Evolutionary conservation across 1,140 invertebrate genomes (phyloP), one percentile per base, ranked within the genome.

Genomic region (Semibalanus balanoides): DNA sequence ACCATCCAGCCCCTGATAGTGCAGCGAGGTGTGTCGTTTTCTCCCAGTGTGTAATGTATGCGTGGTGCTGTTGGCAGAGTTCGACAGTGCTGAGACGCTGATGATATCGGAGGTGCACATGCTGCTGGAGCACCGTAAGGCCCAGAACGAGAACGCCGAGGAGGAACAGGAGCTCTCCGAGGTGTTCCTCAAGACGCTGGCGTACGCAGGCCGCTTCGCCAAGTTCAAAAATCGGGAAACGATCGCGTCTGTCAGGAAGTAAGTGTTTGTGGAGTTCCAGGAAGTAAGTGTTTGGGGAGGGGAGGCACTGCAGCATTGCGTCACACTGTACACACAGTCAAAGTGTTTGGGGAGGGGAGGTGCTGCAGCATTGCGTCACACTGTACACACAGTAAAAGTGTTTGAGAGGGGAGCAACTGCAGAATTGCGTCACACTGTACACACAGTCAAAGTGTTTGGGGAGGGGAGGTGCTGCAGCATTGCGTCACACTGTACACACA

Each of bases 191-290:
- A 99, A 99, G 84, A 99, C 96, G 0, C 86, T 97, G 3, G 96
- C 94, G 74, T 99, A 99, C 81, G 97, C 95, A 35, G 92, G 96
- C 81, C 88, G 96, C 80, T 99, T 99, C 84, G 89, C 93, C 30
- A 96, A 97, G 82, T 98, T 99, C 83, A 98, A 97, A 84, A 99
- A 98, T 82, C 93, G 97, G 82, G 97, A 99, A 85, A 98, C 96
- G 14, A 99, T 99, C 77, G 89, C 93, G 75, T 92, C 95, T 74
- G 94, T 99, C 14, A 88, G 97, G 85, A 93, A 90, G 91, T 64
- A 25, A 64, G 51, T 40, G 43, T 77, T 64, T 78, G 29, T 64
- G 30, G 31, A 17, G 40, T 74, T 22, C n/a, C 35, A 74, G 74
- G 27, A 70, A 30, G n/a, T 51, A 30, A 78, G n/a, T 78, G 30